phyloP scores from a whole-genome alignment of 1,140 invertebrate species.

The Cydia fagiglandana region DNA sequence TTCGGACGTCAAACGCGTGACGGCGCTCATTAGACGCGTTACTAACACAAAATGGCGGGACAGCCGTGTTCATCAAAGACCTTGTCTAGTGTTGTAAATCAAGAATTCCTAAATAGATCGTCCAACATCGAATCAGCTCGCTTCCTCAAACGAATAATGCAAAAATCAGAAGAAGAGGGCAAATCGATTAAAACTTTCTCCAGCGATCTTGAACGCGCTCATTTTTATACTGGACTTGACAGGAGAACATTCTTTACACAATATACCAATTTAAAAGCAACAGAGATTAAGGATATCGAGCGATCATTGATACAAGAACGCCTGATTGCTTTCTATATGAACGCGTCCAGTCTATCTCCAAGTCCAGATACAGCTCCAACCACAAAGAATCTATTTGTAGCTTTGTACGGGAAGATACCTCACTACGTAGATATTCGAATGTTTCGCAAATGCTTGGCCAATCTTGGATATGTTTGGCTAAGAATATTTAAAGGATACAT shows the following conservation, averaged over 20 bases:
- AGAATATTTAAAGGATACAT: conserved; percentile 28
- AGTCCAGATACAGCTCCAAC: conserved; percentile 36
- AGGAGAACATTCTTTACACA: neutral
- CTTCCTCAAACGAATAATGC: conserved; percentile 1
- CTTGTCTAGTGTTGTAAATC: neutral
- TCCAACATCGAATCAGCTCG: neutral
- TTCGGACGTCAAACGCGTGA: neutral
- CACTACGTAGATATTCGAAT: conserved; percentile 43
- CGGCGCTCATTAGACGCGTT: neutral
- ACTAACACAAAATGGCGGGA: neutral
- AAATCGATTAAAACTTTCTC: neutral
- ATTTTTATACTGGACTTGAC: conserved; percentile 10
- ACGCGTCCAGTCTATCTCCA: neutral
- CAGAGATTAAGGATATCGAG: neutral
- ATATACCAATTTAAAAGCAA: neutral
- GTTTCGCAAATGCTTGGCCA: conserved; percentile 45
- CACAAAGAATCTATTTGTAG: conserved; percentile 40
- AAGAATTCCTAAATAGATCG: neutral
- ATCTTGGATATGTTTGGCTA: conserved; percentile 50
- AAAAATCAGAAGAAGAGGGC: conserved; percentile 1
- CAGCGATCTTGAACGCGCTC: neutral
- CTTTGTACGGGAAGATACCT: conserved; percentile 38
- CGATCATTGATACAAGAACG: neutral
- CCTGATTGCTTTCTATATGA: neutral
- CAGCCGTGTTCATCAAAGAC: neutral